phyloP scores from a whole-genome alignment of 2,113 vertebrate genomes.

The Lophochroa leadbeateri region DNA sequence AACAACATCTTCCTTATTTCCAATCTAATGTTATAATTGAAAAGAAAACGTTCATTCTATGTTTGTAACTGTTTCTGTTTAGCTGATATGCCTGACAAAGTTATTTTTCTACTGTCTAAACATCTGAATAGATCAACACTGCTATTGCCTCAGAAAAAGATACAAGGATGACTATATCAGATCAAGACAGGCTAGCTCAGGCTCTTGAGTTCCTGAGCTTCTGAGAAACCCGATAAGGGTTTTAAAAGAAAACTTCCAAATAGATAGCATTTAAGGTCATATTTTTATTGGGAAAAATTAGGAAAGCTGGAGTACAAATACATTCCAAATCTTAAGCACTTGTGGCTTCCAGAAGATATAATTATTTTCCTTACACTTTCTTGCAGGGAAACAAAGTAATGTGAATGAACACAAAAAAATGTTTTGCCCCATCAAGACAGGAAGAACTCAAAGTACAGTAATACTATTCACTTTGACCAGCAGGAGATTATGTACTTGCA shows the following conservation, averaged over 20 bases:
- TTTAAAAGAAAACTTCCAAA: not conserved
- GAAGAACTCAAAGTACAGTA: not conserved
- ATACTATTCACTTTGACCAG: not conserved
- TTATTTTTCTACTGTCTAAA: not conserved
- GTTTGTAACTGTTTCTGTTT: not conserved
- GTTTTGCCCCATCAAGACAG: not conserved
- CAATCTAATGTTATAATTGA: not conserved
- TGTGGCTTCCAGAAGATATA: not conserved
- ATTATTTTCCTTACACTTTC: not conserved
- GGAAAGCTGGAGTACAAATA: not conserved
- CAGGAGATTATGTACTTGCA: not conserved
- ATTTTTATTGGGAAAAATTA: not conserved
- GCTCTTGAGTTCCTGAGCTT: not conserved
- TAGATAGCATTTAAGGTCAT: not conserved
- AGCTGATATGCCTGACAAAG: not conserved
- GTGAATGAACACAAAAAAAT: not conserved
- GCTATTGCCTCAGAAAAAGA: not conserved
- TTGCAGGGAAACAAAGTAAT: not conserved
- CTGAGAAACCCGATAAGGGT: not conserved
- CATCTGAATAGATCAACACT: not conserved
- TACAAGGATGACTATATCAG: not conserved
- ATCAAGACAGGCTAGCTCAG: not conserved
- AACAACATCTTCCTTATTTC: not conserved
- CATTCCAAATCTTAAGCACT: not conserved
- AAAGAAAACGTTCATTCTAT: not conserved